Evolutionary conservation across 2,888 invertebrate species (phyloP), one percentile per base, ranked within the genome.

Genomic region (Apamea crenata): DNA sequence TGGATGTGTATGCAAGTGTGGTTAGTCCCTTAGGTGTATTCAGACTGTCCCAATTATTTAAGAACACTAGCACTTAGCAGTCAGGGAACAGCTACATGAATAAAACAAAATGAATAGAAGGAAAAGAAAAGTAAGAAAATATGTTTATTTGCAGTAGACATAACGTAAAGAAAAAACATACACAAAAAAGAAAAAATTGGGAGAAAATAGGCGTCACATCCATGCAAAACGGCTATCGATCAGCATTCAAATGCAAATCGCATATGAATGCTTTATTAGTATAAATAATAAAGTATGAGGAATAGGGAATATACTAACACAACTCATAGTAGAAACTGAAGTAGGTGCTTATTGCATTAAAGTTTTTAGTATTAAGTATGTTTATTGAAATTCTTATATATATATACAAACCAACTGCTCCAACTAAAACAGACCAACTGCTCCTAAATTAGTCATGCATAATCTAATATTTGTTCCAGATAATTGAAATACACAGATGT

Each of bases 391-490:
- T 59, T 53, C 36, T 25, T 56, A 47, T 72, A 53, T 56, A 36
- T 50, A 65, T n/a, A 69, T 78, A 47, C 40, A 67, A 67, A 75
- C 32, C 70, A 80, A 72, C 61, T 76, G 56, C 14, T 44, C 29
- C 63, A 67, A 67, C 29, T 7, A 76, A 83, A 50, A 78, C 74
- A 81, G 75, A 75, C 32, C 70, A 80, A 72, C 61, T 76, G 56
- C 14, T 44, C 29, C 63, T 77, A 81, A 70, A 82, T 82, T 36
- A 75, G 56, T 89, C 88, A 80, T 69, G 47, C 44, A 36, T 53
- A 71, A 83, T 78, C 69, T 73, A 77, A 74, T 78, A 76, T 70
- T 75, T 78, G 78, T 66, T 47, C 72, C 71, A 76, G 86, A 87
- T 87, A 81, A 77, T 67, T 71, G 21, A 77, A 59, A 66, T 65